Base-by-base conservation (phyloP, 2,113 vertebrate species). In the Eulemur rufifrons region DNA sequence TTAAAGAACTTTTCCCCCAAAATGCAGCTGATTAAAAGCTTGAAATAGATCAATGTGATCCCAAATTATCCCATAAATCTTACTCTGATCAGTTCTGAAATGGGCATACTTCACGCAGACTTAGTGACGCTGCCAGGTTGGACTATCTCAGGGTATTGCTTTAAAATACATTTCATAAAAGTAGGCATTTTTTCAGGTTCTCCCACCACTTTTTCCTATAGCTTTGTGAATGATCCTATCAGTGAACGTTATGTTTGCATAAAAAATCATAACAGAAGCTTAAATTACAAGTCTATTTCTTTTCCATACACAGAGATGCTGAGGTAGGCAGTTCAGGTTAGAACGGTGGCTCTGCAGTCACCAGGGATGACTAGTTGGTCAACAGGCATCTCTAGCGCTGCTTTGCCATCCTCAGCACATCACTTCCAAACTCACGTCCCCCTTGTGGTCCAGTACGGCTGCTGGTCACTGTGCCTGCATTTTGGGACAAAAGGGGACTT, bases 11-110 rank as follows among this genome's bases (percentile, higher is more conserved):
- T 71, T 29, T 74, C 21, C 77, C 54, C 54, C 10, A 64, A 96
- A 85, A 66, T 50, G 8, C 32, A 61, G 5, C 78, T 86, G 86
- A 91, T 93, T 91, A 56, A 86, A 91, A 73, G 68, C 45, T 73
- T 86, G 66, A 77, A 78, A 52, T 73, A 93, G 71, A 78, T 8
- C 68, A 61, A 50, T 76, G 56, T 83, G 96, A 78, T 63, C 61
- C 83, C n/a, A 84, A 39, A 91, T 95, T 54, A 68, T 95, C 77
- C 88, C 87, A 82, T 82, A 86, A 86, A 68, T 66, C 86, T 96
- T 69, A 82, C 47, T 77, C 39, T 39, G 78, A 78, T 77, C 94
- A 91, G 73, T 59, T 95, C 82, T 5, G 20, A 82, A 92, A 77
- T 86, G 85, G 39, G 39, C 86, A 32, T 52, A 77, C 47, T 85